These are phyloP conservation scores for Urocitellus parryii DNA, from an alignment of 2,113 vertebrate genomes.

Conservation along the genomic window DNA sequence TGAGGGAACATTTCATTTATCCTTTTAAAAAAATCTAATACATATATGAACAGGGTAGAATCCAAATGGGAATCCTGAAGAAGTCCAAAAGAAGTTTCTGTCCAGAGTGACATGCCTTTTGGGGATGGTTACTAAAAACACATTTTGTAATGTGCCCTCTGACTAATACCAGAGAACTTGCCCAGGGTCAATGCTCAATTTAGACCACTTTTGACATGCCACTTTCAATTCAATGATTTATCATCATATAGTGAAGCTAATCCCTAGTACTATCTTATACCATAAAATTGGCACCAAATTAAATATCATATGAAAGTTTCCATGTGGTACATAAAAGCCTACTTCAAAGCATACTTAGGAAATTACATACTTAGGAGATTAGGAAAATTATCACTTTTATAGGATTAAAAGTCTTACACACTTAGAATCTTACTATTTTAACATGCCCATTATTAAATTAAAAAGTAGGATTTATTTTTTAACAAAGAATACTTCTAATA, in stretches of 20 bases:
- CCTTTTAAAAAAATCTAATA: background rate
- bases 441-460: background rate
- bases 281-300: slow-evolving; percentile 24
- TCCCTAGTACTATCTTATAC: background rate
- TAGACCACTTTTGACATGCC: background rate
- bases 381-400: slow-evolving; percentile 1
- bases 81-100: background rate
- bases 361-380: slow-evolving; percentile 21
- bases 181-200: no score
- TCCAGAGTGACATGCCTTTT: background rate
- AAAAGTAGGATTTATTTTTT: background rate
- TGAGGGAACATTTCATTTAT: background rate
- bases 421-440: slow-evolving; percentile 2
- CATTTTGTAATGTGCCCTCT: background rate
- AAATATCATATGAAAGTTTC: background rate
- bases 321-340: background rate
- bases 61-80: background rate
- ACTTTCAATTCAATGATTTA: background rate
- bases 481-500: background rate
- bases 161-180: background rate
- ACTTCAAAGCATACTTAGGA: slow-evolving; percentile 38
- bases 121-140: background rate
- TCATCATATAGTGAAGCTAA: background rate
- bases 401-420: background rate
- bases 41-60: background rate